Evolutionary conservation across 2,888 invertebrate genomes (phyloP), one percentile per base, ranked within the genome.

Genomic region (Oeneis ivallda): DNA sequence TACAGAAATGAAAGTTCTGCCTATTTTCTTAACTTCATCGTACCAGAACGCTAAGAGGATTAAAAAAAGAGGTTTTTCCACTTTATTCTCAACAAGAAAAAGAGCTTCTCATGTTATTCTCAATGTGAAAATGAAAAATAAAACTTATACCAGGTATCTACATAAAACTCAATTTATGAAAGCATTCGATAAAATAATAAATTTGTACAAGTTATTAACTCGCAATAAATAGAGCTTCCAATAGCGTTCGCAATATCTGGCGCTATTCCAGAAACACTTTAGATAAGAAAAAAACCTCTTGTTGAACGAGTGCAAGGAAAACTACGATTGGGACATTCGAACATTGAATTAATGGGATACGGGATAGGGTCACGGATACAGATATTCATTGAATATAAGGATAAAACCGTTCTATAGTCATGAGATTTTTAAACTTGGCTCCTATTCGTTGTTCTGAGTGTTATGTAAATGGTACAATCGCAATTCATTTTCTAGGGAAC

Each of bases 161-260:
- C 17, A n/a, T 13, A 47, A 58, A 32, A 32, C 17, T 34, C 17
- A 45, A n/a, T 32, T 47, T 34, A 58, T 34, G 17, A 5, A 9
- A 34, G 26, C 19, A 32, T 62, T 65, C 41, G 39, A 59, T 61
- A 74, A 83, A 83, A 84, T 62, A 74, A 83, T 84, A 84, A 83
- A 87, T 86, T 84, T 85, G 85, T 87, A 84, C 81, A 86, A 86
- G 87, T 86, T 86, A 89, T 88, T 86, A 89, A 87, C 84, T 79
- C 77, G 82, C 79, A 72, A 89, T 89, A 89, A 89, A 89, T 87
- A 88, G 84, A 76, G 79, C 74, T 81, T 81, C 78, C 78, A 76
- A 73, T 81, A 79, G 79, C 79, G 82, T 77, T 74, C 67, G 74
- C 77, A 75, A 77, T 79, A 81, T 79, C 83, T 89, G 90, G 90